phyloP scores from a whole-genome alignment of 2,113 vertebrate species.

The Opisthocomus hoazin region DNA sequence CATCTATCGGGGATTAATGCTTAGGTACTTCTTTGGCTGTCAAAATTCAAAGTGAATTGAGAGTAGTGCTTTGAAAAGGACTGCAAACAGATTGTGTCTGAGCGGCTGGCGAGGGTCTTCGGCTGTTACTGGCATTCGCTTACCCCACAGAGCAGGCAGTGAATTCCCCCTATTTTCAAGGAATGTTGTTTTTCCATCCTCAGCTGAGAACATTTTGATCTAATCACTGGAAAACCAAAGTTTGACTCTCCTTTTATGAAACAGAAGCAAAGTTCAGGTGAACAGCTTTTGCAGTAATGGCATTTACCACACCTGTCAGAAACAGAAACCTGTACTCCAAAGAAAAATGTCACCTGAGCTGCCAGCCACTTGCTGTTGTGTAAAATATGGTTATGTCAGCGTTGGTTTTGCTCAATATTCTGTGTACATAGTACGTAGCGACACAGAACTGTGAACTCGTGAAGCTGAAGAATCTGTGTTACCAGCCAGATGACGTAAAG shows the following conservation, averaged over 20 bases:
- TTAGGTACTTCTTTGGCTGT: background rate
- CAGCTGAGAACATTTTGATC: conserved; percentile 24
- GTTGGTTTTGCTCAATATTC: background rate
- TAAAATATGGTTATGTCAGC: background rate
- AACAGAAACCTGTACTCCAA: background rate
- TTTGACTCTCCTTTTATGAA: background rate
- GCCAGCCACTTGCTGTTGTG: background rate
- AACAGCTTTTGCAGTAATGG: background rate
- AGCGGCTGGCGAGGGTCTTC: background rate
- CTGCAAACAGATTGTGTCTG: background rate
- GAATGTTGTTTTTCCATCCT: conserved; percentile 22
- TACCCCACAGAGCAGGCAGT: background rate
- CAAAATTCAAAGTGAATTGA: background rate
- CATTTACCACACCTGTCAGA: background rate
- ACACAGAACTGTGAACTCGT: background rate
- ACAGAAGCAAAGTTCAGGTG: background rate
- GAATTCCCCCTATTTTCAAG: conserved; percentile 11
- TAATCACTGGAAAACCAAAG: background rate
- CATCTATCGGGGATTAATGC: background rate
- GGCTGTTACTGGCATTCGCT: background rate
- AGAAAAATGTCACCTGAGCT: background rate
- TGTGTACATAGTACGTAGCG: background rate
- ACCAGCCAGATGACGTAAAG: background rate
- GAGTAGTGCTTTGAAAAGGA: background rate
- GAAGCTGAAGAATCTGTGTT: background rate